Evolutionary conservation across 2,113 vertebrate genomes (phyloP), one percentile per base, ranked within the genome.

Genomic region (Sinocyclocheilus maitianheensis): DNA sequence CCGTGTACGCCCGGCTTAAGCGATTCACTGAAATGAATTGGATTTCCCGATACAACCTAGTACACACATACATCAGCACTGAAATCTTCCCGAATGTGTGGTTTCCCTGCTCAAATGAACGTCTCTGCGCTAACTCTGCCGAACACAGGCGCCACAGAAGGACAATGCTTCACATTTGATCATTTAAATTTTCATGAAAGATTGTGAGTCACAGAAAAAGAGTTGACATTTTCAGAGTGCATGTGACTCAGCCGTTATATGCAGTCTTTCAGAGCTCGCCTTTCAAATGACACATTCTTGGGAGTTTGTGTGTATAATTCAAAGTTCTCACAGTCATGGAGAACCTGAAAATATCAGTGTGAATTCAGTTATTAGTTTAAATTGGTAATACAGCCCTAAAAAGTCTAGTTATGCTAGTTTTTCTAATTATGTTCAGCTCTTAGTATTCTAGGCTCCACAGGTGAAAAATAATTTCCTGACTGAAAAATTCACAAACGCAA

Each of bases 191-290:
- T 77, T 53, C 51, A 77, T 77, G 46, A 77, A 51, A 43, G 71
- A 74, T 74, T 43, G 71, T 30, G 76, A 30, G 7, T 55, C 51
- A 77, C 76, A 20, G 76, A 77, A 34, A 77, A 51, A 30, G 48
- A 77, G 76, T 34, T 55, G 75, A 51, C 48, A 55, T 24, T 83
- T 58, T 83, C 46, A 71, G 30, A 24, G 9, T 83, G 81, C 65
- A 16, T 83, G 67, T 72, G 67, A 43, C 69, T 83, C 81, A 74
- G 10, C 37, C 8, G 81, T 72, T 72, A 55, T 83, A 37, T 11
- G 30, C 48, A 58, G 65, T 51, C 48, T 30, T 37, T 81, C 60
- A 81, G 37, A 53, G 77, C 53, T 81, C 16, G 18, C 13, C 12
- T 67, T 51, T 83, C 14, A 74, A 74, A 74, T 83, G 48, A 72